Evolutionary conservation across 2,797 vertebrate genomes (phyloP), one percentile per base, ranked within the genome.

Genomic region (Nannoperca australis): DNA sequence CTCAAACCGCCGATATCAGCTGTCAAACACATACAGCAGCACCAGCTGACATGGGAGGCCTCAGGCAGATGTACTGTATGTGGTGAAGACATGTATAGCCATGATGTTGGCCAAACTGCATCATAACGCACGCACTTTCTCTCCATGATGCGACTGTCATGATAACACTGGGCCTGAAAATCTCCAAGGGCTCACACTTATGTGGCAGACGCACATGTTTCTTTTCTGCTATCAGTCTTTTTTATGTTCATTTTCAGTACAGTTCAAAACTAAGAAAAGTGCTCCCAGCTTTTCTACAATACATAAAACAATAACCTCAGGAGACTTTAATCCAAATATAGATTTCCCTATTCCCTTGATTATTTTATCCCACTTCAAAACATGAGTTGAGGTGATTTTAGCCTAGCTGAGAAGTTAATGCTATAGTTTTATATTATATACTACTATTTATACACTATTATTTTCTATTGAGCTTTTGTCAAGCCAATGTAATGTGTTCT

Each of bases 1-100:
- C 58, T 86, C 78, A 84, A 45, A 36, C 22, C 9, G 5, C 24
- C 34, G 2, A 78, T 84, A 77, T 89, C 85, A 85, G 83, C 75
- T 83, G 86, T 85, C 85, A 73, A 15, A 47, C 71, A 85, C 78
- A 65, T 49, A 53, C 65, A 85, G 72, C 64, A 17, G 77, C 83
- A 83, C 62, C 73, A 24, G 64, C 53, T 83, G 85, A 85, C 87
- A 77, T 8, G 40, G 17, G 42, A 50, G 34, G 64, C 85, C 78
- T 76, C 55, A 0, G 75, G 81, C 83, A 54, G 53, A 70, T 38
- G 53, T 30, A 36, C 75, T 67, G 54, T 65, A 50, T 20, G 45
- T 20, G 14, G 13, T 20, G 20, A 20, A 38, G 60, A 82, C 56
- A 69, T 63, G 30, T 60, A 63, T 45, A n/a, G 34, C 60, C 49